A percentile compares a stretch with the other conserved stretches of the same genome.
Evolutionary conservation across 2,888 invertebrate species (phyloP).

Genomic region (Ceratothoa steindachneri): DNA sequence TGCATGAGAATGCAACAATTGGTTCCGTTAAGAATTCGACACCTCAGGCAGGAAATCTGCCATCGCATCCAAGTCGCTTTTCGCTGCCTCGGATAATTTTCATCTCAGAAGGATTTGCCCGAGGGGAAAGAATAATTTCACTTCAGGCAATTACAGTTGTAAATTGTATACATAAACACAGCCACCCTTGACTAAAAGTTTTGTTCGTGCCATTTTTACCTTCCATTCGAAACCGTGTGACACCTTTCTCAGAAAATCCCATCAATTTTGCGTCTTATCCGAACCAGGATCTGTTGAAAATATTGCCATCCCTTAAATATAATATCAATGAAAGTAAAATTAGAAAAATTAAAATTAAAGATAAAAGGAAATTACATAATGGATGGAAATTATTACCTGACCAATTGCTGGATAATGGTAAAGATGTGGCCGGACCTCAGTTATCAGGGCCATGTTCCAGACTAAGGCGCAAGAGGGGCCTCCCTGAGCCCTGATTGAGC

Average conservation of each 20-base stretch:
- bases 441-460: conserved; percentile 42
- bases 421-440: conserved; percentile 45
- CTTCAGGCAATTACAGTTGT: too few species aligned
- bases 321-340: background rate
- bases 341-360: background rate
- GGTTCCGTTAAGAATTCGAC: background rate
- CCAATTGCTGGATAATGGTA: conserved; percentile 46
- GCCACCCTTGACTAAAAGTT: too few species aligned
- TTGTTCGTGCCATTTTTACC: too few species aligned
- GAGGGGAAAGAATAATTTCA: too few species aligned
- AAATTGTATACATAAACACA: too few species aligned
- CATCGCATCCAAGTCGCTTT: background rate
- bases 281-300: too few species aligned
- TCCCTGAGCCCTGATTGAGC: background rate
- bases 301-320: too few species aligned
- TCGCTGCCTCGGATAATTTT: background rate
- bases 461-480: background rate
- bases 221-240: too few species aligned
- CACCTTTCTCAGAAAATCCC: too few species aligned
- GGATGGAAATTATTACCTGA: conserved; percentile 34
- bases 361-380: background rate
- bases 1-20: background rate
- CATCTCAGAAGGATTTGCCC: background rate
- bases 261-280: too few species aligned
- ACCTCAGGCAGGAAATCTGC: background rate